phyloP scores from a whole-genome alignment of 2,113 vertebrate species.

The Madoqua kirkii region DNA sequence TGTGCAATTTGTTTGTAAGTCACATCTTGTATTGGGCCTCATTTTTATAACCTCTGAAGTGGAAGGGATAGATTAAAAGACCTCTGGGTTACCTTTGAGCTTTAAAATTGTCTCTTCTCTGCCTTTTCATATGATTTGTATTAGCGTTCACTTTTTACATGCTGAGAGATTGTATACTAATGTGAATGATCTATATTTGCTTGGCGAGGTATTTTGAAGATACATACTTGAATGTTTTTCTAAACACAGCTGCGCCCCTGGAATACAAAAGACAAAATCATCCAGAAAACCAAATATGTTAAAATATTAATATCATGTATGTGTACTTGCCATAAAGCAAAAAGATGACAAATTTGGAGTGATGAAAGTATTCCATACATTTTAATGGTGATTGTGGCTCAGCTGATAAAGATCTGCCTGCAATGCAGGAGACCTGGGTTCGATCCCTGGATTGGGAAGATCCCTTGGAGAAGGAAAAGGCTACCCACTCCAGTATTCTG shows the following conservation, averaged over 20 bases:
- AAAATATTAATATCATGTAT: background rate
- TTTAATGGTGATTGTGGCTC: background rate
- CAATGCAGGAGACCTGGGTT: background rate
- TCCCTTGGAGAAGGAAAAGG: background rate
- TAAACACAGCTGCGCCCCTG: background rate
- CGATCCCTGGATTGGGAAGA: background rate
- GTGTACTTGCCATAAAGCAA: background rate
- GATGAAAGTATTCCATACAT: background rate
- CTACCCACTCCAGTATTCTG: background rate
- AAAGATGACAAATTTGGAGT: background rate
- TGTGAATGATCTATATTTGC: background rate
- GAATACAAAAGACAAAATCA: background rate
- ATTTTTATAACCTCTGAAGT: constrained; percentile 2
- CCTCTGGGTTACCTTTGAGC: background rate
- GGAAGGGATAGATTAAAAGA: background rate
- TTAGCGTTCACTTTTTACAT: constrained; percentile 17
- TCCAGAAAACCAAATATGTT: constrained; percentile 1
- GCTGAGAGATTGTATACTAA: constrained; percentile 23
- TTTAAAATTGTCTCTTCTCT: constrained; percentile 25
- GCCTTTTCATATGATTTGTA: background rate
- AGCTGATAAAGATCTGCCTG: background rate
- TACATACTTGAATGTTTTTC: constrained; percentile 37
- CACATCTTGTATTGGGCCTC: background rate
- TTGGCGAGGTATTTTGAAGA: constrained; percentile 25
- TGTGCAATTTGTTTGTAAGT: constrained; percentile 20